Evolutionary conservation across 2,797 vertebrate species (phyloP).

Genomic region (Cynodonichthys magdalenae): DNA sequence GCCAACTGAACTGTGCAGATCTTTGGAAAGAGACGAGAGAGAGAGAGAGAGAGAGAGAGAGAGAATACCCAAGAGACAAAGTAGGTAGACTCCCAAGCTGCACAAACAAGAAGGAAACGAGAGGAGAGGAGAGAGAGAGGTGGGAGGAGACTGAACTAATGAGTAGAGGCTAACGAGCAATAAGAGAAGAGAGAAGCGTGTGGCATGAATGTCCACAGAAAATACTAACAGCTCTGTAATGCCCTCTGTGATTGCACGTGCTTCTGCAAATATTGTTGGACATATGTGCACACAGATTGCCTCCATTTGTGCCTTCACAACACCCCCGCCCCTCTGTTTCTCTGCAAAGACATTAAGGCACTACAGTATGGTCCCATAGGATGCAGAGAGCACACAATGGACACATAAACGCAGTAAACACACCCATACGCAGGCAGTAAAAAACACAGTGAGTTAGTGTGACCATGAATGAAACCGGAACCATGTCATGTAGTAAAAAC

Average conservation of each 20-base stretch:
- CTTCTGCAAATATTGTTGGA: conserved; percentile 55
- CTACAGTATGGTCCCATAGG: conserved; percentile 61
- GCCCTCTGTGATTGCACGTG: conserved; percentile 30
- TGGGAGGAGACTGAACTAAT: conserved; percentile 62
- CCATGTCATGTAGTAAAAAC: conserved; percentile 3
- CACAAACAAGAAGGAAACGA: conserved; percentile 69
- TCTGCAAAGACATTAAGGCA: conserved; percentile 68
- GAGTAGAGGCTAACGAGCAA: conserved; percentile 60
- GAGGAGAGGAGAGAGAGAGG: conserved; percentile 28
- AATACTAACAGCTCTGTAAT: conserved; percentile 39
- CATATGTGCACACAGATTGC: conserved; percentile 29
- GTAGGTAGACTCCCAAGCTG: conserved; percentile 76
- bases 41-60: conserved; percentile 27
- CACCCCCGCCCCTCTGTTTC: conserved; percentile 35
- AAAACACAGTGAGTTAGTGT: conserved; percentile 4
- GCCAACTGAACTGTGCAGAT: conserved; percentile 63
- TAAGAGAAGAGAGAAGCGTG: conserved; percentile 41
- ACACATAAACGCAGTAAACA: conserved; percentile 46
- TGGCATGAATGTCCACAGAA: conserved; percentile 19
- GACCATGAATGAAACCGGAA: conserved; percentile 15
- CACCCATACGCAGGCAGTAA: conserved; percentile 5
- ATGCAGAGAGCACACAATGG: conserved; percentile 60
- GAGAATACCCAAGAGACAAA: conserved; percentile 72
- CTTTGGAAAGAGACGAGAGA: conserved; percentile 23
- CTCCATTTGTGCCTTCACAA: conserved; percentile 32